Evolutionary conservation across 2,888 invertebrate species (phyloP), one percentile per base, ranked within the genome.

Genomic region (Melipona bicolor): DNA sequence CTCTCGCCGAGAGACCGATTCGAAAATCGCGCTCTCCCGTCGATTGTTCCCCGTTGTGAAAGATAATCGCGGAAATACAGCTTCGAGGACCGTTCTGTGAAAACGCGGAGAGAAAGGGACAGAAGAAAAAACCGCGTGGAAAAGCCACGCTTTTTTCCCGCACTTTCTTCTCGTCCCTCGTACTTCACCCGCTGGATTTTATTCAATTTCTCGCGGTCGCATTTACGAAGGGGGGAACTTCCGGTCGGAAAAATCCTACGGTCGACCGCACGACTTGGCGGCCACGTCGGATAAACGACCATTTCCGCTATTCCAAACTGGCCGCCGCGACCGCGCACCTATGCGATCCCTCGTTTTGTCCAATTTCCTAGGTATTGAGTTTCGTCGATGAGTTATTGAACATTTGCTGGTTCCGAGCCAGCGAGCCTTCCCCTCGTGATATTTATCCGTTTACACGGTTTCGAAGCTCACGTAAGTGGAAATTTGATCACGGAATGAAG

Each of bases 161-260:
- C 24, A 27, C 24, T 27, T 61, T 24, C 24, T 61, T 9, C 43
- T 11, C 43, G 43, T 36, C 36, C 9, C 61, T 17, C 68, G 19
- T 17, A 17, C 49, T 27, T 21, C 43, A 11, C 36, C 50, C 21
- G 36, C n/a, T 65, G 74, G 52, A 59, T 65, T 69, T 74, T 56
- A 74, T 81, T 81, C 59, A 81, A 81, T 81, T 78, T 67, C 52
- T 9, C 27, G 24, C 21, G 19, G 43, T 27, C 50, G 64, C 75
- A 79, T 79, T 76, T 68, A 52, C 61, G 68, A 6, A 50, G 52
- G n/a, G 56, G 56, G 13, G 32, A 17, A 36, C 36, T 5, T 5
- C 15, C 52, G 43, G 72, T 73, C 73, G 24, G 73, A 74, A 74
- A 80, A 73, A 73, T 81, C 73, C 67, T 73, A 43, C 81, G 21